Base-by-base conservation (phyloP, 2,113 vertebrate genomes). In the Grammomys surdaster region DNA sequence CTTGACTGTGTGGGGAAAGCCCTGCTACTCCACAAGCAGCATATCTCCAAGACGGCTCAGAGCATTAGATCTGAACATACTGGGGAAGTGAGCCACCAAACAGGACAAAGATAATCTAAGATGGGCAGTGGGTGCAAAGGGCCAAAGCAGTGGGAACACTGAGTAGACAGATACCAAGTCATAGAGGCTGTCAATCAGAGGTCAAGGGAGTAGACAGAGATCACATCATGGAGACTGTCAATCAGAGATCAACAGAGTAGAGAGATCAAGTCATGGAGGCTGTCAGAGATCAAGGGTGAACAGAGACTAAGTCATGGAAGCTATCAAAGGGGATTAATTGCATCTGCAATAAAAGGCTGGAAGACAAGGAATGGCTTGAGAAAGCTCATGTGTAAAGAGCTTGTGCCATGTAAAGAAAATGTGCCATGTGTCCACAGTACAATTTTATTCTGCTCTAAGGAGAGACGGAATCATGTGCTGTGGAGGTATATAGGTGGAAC, bases 141-240 rank as follows among this genome's bases (percentile, higher is more conserved):
- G 43, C 54, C 48, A 33, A 3, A 33, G 9, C 28, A 84, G 26
- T 48, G 36, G 14, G 33, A 51, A 19, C 56, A 51, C 58, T 46
- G 48, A 69, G n/a, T 56, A 0, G 1, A 7, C 0, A 36, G 28
- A 31, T 26, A 31, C 40, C 48, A 43, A 63, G 22, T 1, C 60
- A 22, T 0, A 3, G 69, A 63, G 58, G 9, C 63, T 65, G 26
- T 28, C 63, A 28, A 28, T 65, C 63, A 65, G 63, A 11, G 63
- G 63, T 65, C 26, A 65, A 65, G 1, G 9, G 63, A 10, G 31
- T 54, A 0, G 0, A 8, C 0, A 36, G 33, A 28, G 33, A 28
- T 24, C 48, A 43, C 63, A 16, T 1, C 51, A 20, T 51, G 48
- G 8, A 51, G 48, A 9, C 48, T 51, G 48, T 51, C 48, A 51